Conservation (phyloP, 2,888 invertebrate species). For the Xanthorhoe designata region DNA sequence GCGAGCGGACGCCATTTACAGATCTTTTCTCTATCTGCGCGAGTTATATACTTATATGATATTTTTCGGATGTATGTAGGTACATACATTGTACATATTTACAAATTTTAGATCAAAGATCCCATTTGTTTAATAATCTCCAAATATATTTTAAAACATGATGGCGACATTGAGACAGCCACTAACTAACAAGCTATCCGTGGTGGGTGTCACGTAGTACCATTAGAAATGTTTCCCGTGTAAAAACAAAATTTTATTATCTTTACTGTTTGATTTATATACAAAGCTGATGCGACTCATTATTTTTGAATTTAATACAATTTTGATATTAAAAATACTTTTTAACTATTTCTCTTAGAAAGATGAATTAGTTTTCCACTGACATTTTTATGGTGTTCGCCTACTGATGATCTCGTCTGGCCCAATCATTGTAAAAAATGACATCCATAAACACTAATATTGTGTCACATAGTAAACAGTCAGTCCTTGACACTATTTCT, state of each 20-base stretch:
- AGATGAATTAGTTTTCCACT: conserved; percentile 14
- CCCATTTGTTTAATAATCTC: background rate
- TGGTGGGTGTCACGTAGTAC: conserved; percentile 48
- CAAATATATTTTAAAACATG: conserved; percentile 1
- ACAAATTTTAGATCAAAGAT: too few species aligned
- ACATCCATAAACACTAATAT: conserved; percentile 22
- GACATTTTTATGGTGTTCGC: conserved; percentile 18
- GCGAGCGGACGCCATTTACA: too few species aligned
- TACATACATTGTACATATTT: too few species aligned
- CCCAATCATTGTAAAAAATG: conserved; percentile 14
- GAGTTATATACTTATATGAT: too few species aligned
- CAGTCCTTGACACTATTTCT: conserved; percentile 24
- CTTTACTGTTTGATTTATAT: conserved; percentile 44
- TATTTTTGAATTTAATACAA: conserved; percentile 35
- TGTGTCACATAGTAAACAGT: conserved; percentile 18
- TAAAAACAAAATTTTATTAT: conserved; percentile 46
- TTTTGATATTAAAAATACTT: conserved; percentile 9
- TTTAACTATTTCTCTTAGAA: conserved; percentile 8
- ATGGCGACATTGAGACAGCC: conserved; percentile 44
- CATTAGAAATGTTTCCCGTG: conserved; percentile 13
- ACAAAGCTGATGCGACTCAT: conserved; percentile 33
- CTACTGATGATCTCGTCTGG: conserved; percentile 15
- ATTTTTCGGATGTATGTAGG: too few species aligned
- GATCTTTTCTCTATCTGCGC: too few species aligned
- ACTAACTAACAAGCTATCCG: conserved; percentile 50